These are phyloP conservation scores for Dromas ardeola DNA, from an alignment of 2,113 vertebrate genomes.

Conservation along the genomic window DNA sequence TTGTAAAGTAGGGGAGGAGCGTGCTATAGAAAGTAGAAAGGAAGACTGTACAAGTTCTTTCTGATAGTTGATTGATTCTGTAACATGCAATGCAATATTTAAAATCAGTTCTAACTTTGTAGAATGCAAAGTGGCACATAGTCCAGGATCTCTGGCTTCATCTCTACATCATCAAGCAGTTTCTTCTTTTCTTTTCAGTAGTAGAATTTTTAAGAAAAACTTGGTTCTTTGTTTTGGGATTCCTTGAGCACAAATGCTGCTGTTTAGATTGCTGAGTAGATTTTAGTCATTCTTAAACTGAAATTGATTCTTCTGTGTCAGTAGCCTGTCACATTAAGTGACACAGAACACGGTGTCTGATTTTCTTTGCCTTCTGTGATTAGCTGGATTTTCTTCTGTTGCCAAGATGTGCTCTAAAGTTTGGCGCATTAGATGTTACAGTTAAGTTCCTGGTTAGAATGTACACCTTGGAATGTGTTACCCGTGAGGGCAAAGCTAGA, in stretches of 20 bases:
- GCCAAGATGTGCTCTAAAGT: not conserved
- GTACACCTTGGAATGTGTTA: not conserved
- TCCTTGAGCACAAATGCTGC: not conserved
- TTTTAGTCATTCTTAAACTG: conserved; percentile 20
- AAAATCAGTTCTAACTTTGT: not conserved
- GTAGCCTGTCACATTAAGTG: not conserved
- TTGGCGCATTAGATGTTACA: not conserved
- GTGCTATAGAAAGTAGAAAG: not conserved
- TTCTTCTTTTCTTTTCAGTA: not conserved
- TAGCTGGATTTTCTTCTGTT: not conserved
- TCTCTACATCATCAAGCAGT: not conserved
- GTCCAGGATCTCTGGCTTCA: not conserved
- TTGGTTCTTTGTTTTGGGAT: not conserved
- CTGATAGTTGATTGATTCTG: not conserved
- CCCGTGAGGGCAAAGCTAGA: not conserved
- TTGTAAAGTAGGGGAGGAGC: not conserved
- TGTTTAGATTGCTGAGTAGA: not conserved
- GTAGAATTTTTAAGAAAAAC: conserved; percentile 23
- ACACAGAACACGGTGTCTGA: not conserved
- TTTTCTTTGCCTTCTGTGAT: not conserved
- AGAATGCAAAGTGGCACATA: not conserved
- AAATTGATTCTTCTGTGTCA: not conserved
- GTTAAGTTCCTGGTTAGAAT: not conserved
- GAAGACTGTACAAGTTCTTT: not conserved
- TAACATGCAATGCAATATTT: not conserved